Evolutionary conservation across 2,113 vertebrate genomes (phyloP).

Genomic region (Menidia beryllina): DNA sequence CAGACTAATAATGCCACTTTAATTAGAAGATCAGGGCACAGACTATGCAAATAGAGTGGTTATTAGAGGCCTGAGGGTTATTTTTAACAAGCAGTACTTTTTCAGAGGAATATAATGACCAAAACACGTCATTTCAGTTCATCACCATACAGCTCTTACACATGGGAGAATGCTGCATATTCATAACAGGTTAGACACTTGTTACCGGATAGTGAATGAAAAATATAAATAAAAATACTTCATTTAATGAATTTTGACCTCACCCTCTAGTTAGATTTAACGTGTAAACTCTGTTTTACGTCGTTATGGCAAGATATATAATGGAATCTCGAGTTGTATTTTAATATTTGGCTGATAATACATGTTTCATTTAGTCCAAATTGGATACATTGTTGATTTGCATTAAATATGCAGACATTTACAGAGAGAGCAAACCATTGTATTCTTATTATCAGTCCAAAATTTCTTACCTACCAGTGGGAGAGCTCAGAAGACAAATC

Average conservation of each 20-base stretch:
- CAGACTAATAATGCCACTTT: not conserved
- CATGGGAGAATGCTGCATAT: no score
- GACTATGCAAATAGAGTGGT: no score
- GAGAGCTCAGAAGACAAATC: slow-evolving; percentile 4
- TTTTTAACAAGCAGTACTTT: no score
- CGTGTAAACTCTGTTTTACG: not conserved
- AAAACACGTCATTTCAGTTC: no score
- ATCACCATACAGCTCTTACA: no score
- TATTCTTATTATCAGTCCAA: not conserved
- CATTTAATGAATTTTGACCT: not conserved
- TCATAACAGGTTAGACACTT: no score
- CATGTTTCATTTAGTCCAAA: not conserved
- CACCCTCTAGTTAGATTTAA: not conserved
- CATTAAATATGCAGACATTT: not conserved
- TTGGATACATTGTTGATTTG: not conserved
- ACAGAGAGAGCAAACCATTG: slow-evolving; percentile 13
- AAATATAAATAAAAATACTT: not conserved
- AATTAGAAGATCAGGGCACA: not conserved
- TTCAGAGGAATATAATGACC: no score
- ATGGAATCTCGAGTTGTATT: not conserved
- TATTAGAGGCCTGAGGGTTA: no score
- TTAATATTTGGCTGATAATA: not conserved
- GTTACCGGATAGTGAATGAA: no score
- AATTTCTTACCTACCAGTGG: slow-evolving; percentile 48
- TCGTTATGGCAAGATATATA: not conserved